These are phyloP conservation scores for Malurus splendens DNA, from an alignment of 2,797 vertebrate genomes.

Conservation along the genomic window DNA sequence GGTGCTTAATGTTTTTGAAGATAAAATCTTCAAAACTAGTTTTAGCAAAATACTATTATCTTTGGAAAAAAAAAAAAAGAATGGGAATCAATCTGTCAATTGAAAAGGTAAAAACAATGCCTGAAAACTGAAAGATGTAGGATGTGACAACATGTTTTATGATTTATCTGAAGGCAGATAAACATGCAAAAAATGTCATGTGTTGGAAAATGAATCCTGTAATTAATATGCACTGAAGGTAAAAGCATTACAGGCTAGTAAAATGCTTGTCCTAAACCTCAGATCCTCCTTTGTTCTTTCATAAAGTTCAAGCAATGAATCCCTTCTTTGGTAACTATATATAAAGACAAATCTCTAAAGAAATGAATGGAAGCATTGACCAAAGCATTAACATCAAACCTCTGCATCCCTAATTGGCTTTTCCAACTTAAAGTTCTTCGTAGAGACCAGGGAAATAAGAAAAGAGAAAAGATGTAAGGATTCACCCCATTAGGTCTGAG, in stretches of 20 bases:
- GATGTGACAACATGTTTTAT: neutral
- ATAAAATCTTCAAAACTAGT: neutral
- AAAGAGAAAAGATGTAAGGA: neutral
- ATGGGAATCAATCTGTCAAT: neutral
- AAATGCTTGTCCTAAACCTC: neutral
- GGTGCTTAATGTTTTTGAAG: neutral
- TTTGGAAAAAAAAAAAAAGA: neutral
- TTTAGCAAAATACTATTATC: neutral
- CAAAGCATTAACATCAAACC: neutral
- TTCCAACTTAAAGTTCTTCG: neutral
- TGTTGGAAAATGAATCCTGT: neutral
- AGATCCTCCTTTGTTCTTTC: neutral
- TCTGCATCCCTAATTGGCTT: neutral
- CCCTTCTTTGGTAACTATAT: rapidly evolving
- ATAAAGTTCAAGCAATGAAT: neutral
- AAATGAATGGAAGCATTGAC: neutral
- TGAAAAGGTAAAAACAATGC: neutral
- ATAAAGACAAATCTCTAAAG: neutral
- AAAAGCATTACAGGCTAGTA: neutral
- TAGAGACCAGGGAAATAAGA: neutral
- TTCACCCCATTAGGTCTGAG: neutral
- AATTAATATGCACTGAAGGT: neutral
- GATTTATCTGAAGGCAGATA: neutral
- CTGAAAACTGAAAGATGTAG: neutral
- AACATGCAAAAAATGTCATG: neutral